phyloP scores from a whole-genome alignment of 2,888 invertebrate genomes.

The Noctua janthina region DNA sequence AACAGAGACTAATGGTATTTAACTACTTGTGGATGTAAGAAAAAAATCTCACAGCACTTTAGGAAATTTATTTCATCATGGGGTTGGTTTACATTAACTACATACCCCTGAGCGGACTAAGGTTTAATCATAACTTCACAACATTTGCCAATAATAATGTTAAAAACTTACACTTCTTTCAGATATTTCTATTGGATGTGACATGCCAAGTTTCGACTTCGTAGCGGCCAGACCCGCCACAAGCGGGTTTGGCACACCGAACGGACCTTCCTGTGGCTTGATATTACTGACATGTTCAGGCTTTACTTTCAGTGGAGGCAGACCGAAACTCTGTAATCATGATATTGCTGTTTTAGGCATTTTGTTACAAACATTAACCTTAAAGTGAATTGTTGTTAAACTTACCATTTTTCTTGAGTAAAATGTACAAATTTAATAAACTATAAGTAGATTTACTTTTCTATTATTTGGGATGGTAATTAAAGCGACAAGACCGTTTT shows the following conservation, averaged over 20 bases:
- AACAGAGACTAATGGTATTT: neutral
- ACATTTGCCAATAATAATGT: slow-evolving; percentile 1
- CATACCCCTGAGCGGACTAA: too few relatives aligned
- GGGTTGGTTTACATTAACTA: neutral
- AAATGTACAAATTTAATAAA: slow-evolving; percentile 8
- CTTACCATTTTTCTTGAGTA: slow-evolving; percentile 66
- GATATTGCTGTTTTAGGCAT: slow-evolving; percentile 33
- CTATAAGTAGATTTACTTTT: slow-evolving; percentile 14
- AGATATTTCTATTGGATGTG: slow-evolving; percentile 93
- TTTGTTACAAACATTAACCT: slow-evolving; percentile 26
- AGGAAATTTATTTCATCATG: neutral
- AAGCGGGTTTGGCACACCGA: slow-evolving; percentile 92
- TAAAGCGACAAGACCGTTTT: slow-evolving; percentile 12
- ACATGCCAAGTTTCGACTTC: slow-evolving; percentile 86
- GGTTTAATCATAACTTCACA: neutral
- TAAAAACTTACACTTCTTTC: slow-evolving; percentile 91
- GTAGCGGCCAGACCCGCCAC: slow-evolving; percentile 90
- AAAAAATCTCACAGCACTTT: too few relatives aligned
- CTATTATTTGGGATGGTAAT: neutral
- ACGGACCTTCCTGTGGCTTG: slow-evolving; percentile 89
- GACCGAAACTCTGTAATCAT: slow-evolving; percentile 91
- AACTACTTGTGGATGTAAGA: too few relatives aligned
- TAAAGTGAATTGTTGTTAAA: slow-evolving; percentile 8
- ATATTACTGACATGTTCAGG: slow-evolving; percentile 85
- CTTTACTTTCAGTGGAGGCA: slow-evolving; percentile 91